phyloP scores from a whole-genome alignment of 2,113 vertebrate species.

The Ptyas mucosa region DNA sequence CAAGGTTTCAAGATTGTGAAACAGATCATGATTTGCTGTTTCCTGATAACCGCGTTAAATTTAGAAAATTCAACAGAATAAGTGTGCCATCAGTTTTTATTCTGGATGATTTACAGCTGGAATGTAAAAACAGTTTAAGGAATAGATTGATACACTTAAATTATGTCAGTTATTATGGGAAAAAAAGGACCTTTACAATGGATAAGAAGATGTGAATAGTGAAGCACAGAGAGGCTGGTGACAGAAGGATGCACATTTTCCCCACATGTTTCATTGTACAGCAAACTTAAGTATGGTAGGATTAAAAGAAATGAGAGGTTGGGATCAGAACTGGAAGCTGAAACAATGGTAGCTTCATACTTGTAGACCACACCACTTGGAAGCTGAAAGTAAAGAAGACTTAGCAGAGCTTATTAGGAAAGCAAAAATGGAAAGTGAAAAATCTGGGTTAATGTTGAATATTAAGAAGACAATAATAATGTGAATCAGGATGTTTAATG shows the following conservation, averaged over 20 bases:
- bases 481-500: neutral
- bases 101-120: neutral
- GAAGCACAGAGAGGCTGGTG: neutral
- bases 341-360: neutral
- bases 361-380: neutral
- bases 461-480: neutral
- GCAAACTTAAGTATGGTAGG: neutral
- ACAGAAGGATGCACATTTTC: neutral
- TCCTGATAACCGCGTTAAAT: neutral
- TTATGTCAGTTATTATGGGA: neutral
- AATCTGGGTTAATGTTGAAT: neutral
- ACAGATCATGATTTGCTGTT: neutral
- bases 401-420: neutral
- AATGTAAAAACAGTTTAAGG: neutral
- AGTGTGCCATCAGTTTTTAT: neutral
- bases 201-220: neutral
- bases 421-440: neutral
- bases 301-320: neutral
- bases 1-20: neutral
- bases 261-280: neutral
- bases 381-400: neutral
- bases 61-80: neutral
- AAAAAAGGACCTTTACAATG: neutral
- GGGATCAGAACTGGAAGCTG: neutral
- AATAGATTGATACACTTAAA: neutral